Conservation (phyloP, 2,888 invertebrate genomes). For the Flexamia atlantica region DNA sequence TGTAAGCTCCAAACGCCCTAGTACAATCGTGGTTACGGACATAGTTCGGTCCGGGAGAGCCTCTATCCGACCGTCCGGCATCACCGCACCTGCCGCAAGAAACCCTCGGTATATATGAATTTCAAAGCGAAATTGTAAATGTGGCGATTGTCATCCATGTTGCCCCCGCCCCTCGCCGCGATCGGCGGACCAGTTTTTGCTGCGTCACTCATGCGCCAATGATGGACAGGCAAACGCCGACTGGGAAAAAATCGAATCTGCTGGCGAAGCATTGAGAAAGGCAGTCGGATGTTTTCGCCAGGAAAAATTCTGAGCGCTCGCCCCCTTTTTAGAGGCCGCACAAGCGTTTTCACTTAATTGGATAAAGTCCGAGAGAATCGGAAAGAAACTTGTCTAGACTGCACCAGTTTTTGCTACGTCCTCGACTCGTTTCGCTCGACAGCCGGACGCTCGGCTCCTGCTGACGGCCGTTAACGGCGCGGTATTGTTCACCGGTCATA, state of each 20-base stretch:
- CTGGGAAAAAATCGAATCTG: constrained; percentile 45
- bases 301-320: constrained; percentile 62
- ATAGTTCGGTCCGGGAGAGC: too few species aligned
- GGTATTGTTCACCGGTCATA: background rate
- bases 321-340: constrained; percentile 61
- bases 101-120: constrained; percentile 41
- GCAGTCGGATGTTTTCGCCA: constrained; percentile 52
- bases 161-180: background rate
- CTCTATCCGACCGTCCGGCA: too few species aligned
- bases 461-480: background rate
- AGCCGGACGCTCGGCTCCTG: background rate
- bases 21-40: too few species aligned
- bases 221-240: constrained; percentile 53
- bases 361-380: constrained; percentile 65
- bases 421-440: background rate
- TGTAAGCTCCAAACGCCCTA: too few species aligned
- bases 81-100: constrained; percentile 25
- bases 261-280: constrained; percentile 19
- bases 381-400: constrained; percentile 64
- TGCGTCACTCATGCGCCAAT: constrained; percentile 60
- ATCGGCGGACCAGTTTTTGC: constrained; percentile 61
- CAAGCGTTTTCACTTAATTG: constrained; percentile 62
- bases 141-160: constrained; percentile 28
- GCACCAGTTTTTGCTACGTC: constrained; percentile 54
- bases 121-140: constrained; percentile 54